A percentile compares a stretch with the other conserved stretches of the same genome.
These are phyloP conservation scores for Papio anubis DNA, from an alignment of 2,113 vertebrate genomes.

Conservation along the genomic window DNA sequence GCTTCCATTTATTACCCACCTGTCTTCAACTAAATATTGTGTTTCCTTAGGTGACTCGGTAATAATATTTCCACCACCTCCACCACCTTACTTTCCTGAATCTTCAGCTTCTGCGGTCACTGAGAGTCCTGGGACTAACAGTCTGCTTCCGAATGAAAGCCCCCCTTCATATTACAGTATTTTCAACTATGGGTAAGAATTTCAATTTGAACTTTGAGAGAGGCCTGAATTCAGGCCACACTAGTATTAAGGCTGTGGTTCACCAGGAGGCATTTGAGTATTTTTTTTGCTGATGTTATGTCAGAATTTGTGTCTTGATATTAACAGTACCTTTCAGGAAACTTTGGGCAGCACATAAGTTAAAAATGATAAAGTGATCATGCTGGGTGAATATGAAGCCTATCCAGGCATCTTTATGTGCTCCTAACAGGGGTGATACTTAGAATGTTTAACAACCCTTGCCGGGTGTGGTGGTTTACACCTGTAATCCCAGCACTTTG, in stretches of 20 bases:
- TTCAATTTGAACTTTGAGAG: background rate
- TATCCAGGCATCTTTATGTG: background rate
- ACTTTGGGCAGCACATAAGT: background rate
- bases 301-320: background rate
- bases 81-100: conserved; percentile 87
- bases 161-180: conserved; percentile 86
- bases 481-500: too few relatives aligned
- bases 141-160: conserved; percentile 72
- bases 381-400: background rate
- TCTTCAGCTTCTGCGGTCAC: conserved; percentile 59
- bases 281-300: background rate
- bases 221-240: background rate
- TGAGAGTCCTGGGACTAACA: conserved; percentile 41
- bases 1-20: background rate
- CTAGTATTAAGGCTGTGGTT: background rate
- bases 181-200: conserved; percentile 84
- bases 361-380: background rate
- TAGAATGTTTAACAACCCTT: background rate
- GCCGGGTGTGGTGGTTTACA: too few relatives aligned
- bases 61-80: conserved; percentile 86
- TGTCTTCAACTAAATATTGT: background rate
- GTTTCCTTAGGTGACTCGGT: conserved; percentile 84
- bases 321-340: background rate
- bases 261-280: rapidly evolving
- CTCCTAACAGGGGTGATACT: background rate